Evolutionary conservation across 2,113 vertebrate genomes (phyloP).

Genomic region (Arothron firmamentum): DNA sequence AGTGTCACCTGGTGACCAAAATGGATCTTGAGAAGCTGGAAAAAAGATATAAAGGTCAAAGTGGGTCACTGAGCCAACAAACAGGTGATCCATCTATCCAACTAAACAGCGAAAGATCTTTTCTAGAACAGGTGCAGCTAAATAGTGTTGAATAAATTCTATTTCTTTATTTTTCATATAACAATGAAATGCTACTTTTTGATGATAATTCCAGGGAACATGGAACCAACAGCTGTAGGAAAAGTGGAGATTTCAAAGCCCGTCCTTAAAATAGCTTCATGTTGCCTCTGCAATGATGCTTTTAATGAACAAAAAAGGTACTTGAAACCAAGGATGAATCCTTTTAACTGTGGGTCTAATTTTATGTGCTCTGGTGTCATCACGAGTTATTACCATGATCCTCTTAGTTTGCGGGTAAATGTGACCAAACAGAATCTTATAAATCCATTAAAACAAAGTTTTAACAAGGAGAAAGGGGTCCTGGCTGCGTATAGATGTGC

Average conservation of each 20-base stretch:
- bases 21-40: conserved; percentile 77
- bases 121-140: background rate
- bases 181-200: background rate
- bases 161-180: too few species aligned
- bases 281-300: conserved; percentile 27
- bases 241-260: conserved; percentile 72
- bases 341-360: conserved; percentile 1
- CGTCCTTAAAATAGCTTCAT: conserved; percentile 73
- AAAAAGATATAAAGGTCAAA: conserved; percentile 63
- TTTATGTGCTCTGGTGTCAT: background rate
- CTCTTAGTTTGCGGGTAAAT: too few species aligned
- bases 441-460: too few species aligned
- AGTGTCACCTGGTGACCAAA: conserved; percentile 72
- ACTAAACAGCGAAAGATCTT: background rate
- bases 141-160: background rate
- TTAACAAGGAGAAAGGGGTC: too few species aligned
- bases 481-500: conserved; percentile 4
- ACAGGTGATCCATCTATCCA: conserved; percentile 31
- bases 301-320: conserved; percentile 55
- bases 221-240: conserved; percentile 38
- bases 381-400: too few species aligned
- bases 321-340: conserved; percentile 13
- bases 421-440: too few species aligned
- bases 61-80: conserved; percentile 18
- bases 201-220: conserved; percentile 25